A percentile compares a stretch with the other conserved stretches of the same genome.
phyloP scores from a whole-genome alignment of 2,113 vertebrate genomes.

The Leptobrachium ailaonicum region DNA sequence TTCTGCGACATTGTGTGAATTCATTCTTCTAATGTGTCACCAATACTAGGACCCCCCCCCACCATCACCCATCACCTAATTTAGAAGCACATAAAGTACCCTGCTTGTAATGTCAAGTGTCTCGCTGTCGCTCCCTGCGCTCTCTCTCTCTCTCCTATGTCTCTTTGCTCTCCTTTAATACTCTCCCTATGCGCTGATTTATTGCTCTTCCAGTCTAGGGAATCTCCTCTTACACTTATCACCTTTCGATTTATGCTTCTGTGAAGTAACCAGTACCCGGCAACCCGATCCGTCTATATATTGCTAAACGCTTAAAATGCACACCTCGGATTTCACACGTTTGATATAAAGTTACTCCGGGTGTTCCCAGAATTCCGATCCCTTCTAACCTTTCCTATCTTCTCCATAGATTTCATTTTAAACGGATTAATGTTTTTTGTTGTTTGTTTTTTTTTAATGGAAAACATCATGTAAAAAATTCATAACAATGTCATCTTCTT shows the following conservation, averaged over 20 bases:
- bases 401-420: no score
- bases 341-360: neutral
- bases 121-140: neutral
- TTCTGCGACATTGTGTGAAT: conserved; percentile 23
- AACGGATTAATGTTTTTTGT: no score
- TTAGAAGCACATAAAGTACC: neutral
- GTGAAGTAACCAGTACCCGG: neutral
- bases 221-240: conserved; percentile 30
- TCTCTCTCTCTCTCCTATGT: neutral
- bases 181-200: neutral
- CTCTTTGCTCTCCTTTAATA: neutral
- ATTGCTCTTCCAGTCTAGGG: neutral
- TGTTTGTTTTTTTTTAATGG: no score
- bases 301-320: neutral
- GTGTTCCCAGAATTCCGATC: neutral
- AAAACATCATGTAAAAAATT: no score
- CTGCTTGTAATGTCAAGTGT: neutral
- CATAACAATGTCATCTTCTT: no score
- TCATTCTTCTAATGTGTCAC: neutral
- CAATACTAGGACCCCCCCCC: neutral
- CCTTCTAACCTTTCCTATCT: no score
- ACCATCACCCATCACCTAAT: no score
- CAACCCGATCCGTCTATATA: conserved; percentile 13
- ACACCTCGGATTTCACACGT: neutral
- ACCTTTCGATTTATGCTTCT: conserved; percentile 15